Evolutionary conservation across 2,113 vertebrate species (phyloP), one percentile per base, ranked within the genome.

Genomic region (Etia nguti): DNA sequence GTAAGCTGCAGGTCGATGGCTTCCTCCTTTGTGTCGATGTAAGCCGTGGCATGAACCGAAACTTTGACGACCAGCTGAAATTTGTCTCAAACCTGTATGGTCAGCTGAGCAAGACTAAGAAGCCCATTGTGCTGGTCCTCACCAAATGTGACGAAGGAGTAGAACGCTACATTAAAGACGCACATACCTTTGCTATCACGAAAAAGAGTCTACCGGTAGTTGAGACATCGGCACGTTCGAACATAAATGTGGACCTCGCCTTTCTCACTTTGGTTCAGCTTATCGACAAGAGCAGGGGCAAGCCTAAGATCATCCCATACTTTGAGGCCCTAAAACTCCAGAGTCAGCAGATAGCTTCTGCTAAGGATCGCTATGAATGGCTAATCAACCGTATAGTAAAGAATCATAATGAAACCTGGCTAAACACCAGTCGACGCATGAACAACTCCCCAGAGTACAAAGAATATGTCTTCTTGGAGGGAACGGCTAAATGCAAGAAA

Each of bases 171-270:
- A 99, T 99, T 92, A 96, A 99, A 86, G 99, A 99, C 79, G 98
- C 98, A 0, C 99, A 99, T 90, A 96, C 98, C 20, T 99, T 99
- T 86, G 98, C 97, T 31, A 95, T 99, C 79, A 97, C 97, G 92
- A 99, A 99, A 91, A 99, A 99, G 97, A 99, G 98, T 95, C 96
- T 99, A 12, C 98, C 98, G 48, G 98, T 99, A 8, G 98, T 99
- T 87, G 99, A 99, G 95, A 99, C 98, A 0, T 99, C 99, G 0
- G 98, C 98, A 1, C 95, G 98, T 9, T 99, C 98, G 86, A 99
- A 99, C 7, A 98, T 99, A 79, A 99, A 99, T 15, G 96, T 99
- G 6, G 99, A 99, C 80, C 92, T 99, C 85, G 99, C 99, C 8
- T 99, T 99, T 81, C 86, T 98, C 93, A 98, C 98, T 3, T 86